Conservation (phyloP, 2,797 vertebrate genomes). For the Gymnopithys bicolor region DNA sequence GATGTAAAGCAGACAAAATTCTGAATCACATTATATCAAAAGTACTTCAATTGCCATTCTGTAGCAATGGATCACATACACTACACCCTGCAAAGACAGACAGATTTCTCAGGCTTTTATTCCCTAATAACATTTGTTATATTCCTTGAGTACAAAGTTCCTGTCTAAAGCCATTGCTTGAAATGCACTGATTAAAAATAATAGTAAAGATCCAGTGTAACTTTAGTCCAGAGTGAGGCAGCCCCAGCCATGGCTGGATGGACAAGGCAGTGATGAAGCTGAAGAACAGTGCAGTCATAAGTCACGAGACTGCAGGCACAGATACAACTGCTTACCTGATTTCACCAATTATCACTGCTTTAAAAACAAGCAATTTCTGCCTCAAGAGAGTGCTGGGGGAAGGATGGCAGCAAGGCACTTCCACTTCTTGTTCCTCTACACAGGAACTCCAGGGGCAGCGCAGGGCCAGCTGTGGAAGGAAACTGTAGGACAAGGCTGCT, state of each 20-base stretch:
- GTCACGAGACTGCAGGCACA: not conserved
- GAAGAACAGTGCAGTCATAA: not conserved
- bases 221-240: not conserved
- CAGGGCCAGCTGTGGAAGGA: not conserved
- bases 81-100: not conserved
- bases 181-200: not conserved
- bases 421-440: accelerated
- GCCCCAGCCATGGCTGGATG: not conserved
- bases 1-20: not conserved
- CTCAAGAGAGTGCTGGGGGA: not conserved
- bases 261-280: not conserved
- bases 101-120: not conserved
- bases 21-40: not conserved
- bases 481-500: not conserved
- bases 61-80: not conserved
- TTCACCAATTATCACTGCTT: not conserved
- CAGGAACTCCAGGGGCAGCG: not conserved
- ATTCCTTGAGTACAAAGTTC: not conserved
- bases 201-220: not conserved
- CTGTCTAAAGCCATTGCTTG: not conserved
- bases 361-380: not conserved
- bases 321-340: not conserved
- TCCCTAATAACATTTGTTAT: not conserved
- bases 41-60: not conserved
- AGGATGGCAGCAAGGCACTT: not conserved